Evolutionary conservation across 2,797 vertebrate species (phyloP), one percentile per base, ranked within the genome.

Genomic region (Ctenochaetus hawaiiensis): DNA sequence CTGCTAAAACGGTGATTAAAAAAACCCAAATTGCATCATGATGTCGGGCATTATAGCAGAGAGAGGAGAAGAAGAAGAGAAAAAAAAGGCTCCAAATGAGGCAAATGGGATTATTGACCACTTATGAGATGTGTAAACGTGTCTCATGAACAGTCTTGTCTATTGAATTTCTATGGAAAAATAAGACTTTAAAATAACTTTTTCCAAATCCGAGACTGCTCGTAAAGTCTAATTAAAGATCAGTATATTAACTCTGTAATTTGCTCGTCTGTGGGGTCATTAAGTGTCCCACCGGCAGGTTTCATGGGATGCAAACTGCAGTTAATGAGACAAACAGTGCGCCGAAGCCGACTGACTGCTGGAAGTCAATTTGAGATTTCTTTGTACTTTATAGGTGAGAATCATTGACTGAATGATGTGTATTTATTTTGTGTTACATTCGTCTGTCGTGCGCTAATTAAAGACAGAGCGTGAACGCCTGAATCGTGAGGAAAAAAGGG

Each of bases 11-110:
- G 85, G 94, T 91, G 92, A 94, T 95, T 95, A 34, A 95, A 95
- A 95, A 95, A 91, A 91, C 88, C 92, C 88, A 94, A 95, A 95
- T 94, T 95, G 94, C 94, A 95, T 93, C 95, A 95, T 94, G 94
- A 95, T 95, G 94, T 95, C 86, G 89, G 76, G 84, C 89, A 89
- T 84, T 88, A 90, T 77, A 85, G 84, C 61, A 67, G 48, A 59
- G 66, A 61, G 54, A 47, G 9, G 20, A 20, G 53, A 18, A 2
- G 17, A 26, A 34, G 30, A 34, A 34, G 30, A 30, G 4, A 66
- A 45, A 66, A 81, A 72, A 67, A 49, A 54, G 11, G n/a, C 70
- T 81, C 79, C 73, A 87, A 91, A 92, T 86, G 72, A 87, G 91
- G 86, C 63, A 39, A 89, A 87, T 20, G 59, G 71, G 77, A 82